phyloP scores from a whole-genome alignment of 1,140 invertebrate species.

The Calosoma granatense region DNA sequence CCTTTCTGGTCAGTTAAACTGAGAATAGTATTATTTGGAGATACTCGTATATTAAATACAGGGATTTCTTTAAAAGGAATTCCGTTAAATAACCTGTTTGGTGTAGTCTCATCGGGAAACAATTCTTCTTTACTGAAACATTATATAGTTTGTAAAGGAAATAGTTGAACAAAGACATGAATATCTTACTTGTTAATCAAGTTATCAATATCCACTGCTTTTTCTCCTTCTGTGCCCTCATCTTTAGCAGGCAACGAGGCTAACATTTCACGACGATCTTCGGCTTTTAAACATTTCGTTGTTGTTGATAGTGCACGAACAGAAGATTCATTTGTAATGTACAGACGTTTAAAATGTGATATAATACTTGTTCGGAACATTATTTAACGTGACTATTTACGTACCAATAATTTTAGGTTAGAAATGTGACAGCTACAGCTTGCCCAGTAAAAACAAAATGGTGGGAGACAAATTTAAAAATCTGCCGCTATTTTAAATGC shows the following conservation, averaged over 20 bases:
- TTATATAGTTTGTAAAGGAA: too few relatives aligned
- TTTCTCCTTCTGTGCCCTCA: conserved; percentile 59
- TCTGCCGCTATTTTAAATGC: too few relatives aligned
- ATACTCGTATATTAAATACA: conserved; percentile 68
- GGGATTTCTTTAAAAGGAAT: conserved; percentile 68
- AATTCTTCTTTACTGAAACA: conserved; percentile 50
- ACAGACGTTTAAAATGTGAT: background rate
- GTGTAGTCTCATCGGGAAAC: conserved; percentile 64
- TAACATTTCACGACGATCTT: conserved; percentile 46
- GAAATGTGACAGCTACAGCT: conserved; percentile 3
- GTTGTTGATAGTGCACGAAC: conserved; percentile 7
- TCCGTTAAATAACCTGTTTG: conserved; percentile 65
- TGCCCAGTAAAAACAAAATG: too few relatives aligned
- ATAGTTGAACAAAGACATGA: conserved; percentile 7
- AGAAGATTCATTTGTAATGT: background rate
- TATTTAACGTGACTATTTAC: background rate
- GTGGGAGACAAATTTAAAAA: too few relatives aligned
- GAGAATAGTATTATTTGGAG: conserved; percentile 82
- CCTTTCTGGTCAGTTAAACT: conserved; percentile 59
- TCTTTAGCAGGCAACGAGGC: conserved; percentile 45
- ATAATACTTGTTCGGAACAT: background rate
- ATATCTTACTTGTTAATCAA: conserved; percentile 30
- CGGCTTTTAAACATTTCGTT: conserved; percentile 34
- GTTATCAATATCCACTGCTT: conserved; percentile 47
- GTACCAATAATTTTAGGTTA: background rate